These are phyloP conservation scores for Galendromus occidentalis DNA, from an alignment of 1,140 invertebrate species.

Conservation along the genomic window DNA sequence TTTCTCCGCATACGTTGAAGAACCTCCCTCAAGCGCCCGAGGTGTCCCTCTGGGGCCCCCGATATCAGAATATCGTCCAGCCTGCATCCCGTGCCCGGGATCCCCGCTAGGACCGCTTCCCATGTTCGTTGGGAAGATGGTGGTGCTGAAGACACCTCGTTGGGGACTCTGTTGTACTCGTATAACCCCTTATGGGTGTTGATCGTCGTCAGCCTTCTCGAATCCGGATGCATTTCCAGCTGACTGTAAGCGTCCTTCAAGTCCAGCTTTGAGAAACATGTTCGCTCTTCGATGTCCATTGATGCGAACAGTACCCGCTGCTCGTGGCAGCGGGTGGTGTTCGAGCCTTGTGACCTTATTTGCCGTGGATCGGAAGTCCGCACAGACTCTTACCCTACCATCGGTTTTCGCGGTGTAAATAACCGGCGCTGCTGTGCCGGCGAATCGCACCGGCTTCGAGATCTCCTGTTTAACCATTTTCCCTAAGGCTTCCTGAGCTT, in stretches of 20 bases:
- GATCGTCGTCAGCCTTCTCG: conserved; percentile 20
- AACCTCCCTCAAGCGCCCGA: too few relatives aligned
- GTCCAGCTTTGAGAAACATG: conserved; percentile 22
- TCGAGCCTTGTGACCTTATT: not conserved
- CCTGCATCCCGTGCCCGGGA: too few relatives aligned
- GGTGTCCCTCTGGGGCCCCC: too few relatives aligned
- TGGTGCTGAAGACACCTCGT: too few relatives aligned
- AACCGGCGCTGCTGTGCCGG: too few relatives aligned
- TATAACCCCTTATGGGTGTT: conserved; percentile 24
- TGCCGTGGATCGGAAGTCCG: not conserved
- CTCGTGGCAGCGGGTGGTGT: conserved; percentile 20
- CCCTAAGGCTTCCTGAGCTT: not conserved
- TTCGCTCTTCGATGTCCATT: conserved; percentile 13
- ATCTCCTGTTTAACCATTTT: not conserved
- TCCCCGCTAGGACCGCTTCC: too few relatives aligned
- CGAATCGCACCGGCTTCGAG: too few relatives aligned
- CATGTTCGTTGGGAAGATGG: too few relatives aligned
- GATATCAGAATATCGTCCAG: too few relatives aligned
- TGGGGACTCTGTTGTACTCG: not conserved
- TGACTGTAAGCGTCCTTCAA: conserved; percentile 20
- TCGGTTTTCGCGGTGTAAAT: too few relatives aligned
- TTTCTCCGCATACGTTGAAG: too few relatives aligned
- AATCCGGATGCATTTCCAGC: conserved; percentile 21
- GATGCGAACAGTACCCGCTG: conserved; percentile 18
- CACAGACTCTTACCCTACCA: too few relatives aligned